Evolutionary conservation across 2,113 vertebrate species (phyloP).

Genomic region (Craseonycteris thonglongyai): DNA sequence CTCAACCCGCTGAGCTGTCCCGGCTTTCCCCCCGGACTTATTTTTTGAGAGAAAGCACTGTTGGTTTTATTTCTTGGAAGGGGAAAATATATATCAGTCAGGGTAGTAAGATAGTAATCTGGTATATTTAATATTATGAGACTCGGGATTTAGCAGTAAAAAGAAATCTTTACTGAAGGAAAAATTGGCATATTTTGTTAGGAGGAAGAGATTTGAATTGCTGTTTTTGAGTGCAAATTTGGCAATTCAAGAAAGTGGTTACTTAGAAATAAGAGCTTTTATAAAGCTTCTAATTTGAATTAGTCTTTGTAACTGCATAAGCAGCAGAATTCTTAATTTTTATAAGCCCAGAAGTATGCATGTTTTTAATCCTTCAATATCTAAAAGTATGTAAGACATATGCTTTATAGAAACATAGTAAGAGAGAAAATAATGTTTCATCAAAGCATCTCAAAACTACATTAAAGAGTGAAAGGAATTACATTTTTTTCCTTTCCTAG

Average conservation of each 20-base stretch:
- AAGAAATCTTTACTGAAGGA: slow-evolving; percentile 45
- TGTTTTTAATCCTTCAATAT: not conserved
- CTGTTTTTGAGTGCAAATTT: slow-evolving; percentile 39
- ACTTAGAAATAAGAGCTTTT: slow-evolving; percentile 51
- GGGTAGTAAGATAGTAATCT: slow-evolving; percentile 25
- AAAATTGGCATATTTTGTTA: slow-evolving; percentile 43
- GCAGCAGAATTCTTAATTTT: slow-evolving; percentile 42
- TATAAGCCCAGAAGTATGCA: not conserved
- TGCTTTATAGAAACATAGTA: not conserved
- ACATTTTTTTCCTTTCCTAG: not conserved
- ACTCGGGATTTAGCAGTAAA: slow-evolving; percentile 34
- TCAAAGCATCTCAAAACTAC: not conserved
- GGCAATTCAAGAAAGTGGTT: slow-evolving; percentile 32
- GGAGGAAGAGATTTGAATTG: slow-evolving; percentile 27
- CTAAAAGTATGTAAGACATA: not conserved
- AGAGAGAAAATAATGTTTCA: not conserved
- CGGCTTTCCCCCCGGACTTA: not conserved
- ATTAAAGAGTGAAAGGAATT: not conserved
- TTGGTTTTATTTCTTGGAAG: slow-evolving; percentile 51
- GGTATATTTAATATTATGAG: slow-evolving; percentile 41
- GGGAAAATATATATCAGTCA: slow-evolving; percentile 15
- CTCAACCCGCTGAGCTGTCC: too few species aligned
- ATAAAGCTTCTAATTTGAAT: slow-evolving; percentile 15
- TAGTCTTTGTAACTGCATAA: slow-evolving; percentile 24
- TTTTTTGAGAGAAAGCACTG: not conserved